Conservation (phyloP, 2,113 vertebrate genomes). For the Lophura nycthemera region DNA sequence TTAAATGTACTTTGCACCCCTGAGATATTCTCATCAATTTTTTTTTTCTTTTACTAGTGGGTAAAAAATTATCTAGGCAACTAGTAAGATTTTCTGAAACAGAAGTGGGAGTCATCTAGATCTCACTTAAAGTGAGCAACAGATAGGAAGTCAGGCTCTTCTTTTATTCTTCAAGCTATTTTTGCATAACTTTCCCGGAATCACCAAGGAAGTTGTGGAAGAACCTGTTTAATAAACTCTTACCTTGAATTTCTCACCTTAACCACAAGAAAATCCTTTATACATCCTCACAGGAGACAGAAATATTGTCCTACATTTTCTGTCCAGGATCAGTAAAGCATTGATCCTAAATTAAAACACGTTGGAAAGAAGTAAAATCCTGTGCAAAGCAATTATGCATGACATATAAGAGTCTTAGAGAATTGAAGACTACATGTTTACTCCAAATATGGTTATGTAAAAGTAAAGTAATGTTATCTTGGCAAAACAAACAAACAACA, state of each 20-base stretch:
- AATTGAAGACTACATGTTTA: neutral
- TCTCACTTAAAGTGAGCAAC: neutral
- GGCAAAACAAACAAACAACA: neutral
- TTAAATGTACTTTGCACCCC: neutral
- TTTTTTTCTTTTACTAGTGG: neutral
- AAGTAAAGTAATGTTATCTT: neutral
- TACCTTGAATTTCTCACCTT: neutral
- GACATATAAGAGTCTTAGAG: neutral
- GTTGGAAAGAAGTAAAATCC: neutral
- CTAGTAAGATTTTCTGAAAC: neutral
- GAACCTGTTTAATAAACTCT: neutral
- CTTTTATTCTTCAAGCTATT: neutral
- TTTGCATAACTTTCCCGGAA: neutral
- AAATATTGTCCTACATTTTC: neutral
- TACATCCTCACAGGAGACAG: neutral
- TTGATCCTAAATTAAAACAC: neutral
- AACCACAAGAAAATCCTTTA: neutral
- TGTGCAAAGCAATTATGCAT: neutral
- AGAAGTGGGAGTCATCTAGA: neutral
- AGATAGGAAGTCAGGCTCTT: neutral
- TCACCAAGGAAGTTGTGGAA: neutral
- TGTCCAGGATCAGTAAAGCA: fast-evolving
- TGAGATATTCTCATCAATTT: neutral
- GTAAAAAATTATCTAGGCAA: neutral
- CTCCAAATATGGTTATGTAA: neutral